A percentile compares a stretch with the other conserved stretches of the same genome.
phyloP scores from a whole-genome alignment of 2,888 invertebrate species.

The Philonicus albiceps region DNA sequence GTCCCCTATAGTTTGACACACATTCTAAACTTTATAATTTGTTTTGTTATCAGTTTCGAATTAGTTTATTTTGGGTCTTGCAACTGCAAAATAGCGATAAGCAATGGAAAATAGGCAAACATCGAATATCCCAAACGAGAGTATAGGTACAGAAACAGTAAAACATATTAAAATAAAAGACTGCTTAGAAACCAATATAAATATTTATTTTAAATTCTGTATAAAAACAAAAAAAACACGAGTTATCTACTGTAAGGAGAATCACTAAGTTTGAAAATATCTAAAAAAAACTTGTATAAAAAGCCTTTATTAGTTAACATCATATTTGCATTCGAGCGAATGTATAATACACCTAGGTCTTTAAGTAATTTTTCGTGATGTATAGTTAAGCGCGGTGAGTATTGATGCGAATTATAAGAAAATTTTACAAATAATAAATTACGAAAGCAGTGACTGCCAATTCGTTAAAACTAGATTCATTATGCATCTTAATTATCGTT shows the following conservation, averaged over 20 bases:
- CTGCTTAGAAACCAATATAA: slow-evolving; percentile 15
- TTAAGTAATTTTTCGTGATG: slow-evolving; percentile 14
- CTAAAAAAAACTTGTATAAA: slow-evolving; percentile 16
- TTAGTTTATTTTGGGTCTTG: background rate
- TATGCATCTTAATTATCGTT: background rate
- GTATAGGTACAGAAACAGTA: too few species aligned
- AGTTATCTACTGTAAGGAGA: slow-evolving; percentile 1
- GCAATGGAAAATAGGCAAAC: background rate
- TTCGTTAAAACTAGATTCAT: slow-evolving; percentile 5
- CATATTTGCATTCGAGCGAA: slow-evolving; percentile 8
- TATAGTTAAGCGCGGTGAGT: slow-evolving; percentile 8
- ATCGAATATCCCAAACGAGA: too few species aligned
- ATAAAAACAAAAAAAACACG: slow-evolving; percentile 22
- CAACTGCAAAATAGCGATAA: background rate
- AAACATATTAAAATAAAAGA: background rate
- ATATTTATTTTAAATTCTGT: slow-evolving; percentile 19
- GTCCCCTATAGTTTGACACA: too few species aligned
- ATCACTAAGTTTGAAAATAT: slow-evolving; percentile 4
- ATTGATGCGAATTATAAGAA: background rate
- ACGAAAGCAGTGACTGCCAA: background rate
- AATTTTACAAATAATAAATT: background rate
- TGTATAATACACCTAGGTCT: background rate
- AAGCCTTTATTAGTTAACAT: slow-evolving; percentile 33
- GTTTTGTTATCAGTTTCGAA: too few species aligned
- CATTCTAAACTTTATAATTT: too few species aligned